These are phyloP conservation scores for Orchesella cincta DNA, from an alignment of 1,140 invertebrate species.

Conservation along the genomic window DNA sequence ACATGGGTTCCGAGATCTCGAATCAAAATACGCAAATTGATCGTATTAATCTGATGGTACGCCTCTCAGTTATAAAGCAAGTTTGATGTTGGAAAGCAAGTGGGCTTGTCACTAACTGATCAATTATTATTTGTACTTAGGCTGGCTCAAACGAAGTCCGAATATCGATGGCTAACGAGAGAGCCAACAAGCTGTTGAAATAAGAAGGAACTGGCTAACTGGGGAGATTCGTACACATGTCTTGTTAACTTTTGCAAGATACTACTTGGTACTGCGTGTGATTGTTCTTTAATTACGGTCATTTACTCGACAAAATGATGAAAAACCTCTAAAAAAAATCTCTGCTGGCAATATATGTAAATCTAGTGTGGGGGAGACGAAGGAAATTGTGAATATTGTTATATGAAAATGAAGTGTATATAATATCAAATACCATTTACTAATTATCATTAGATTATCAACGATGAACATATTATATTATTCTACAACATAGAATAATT, in stretches of 20 bases:
- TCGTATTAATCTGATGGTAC: constrained; percentile 66
- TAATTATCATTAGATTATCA: too few relatives aligned
- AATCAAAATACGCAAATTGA: constrained; percentile 67
- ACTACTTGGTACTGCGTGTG: not conserved
- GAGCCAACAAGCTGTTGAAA: constrained; percentile 39
- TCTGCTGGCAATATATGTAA: not conserved
- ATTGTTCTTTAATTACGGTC: constrained; percentile 8
- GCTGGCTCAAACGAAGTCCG: constrained; percentile 38
- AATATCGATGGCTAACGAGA: constrained; percentile 37
- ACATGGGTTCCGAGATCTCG: constrained; percentile 67
- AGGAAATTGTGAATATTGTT: not conserved
- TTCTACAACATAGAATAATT: too few relatives aligned
- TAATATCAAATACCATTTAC: too few relatives aligned
- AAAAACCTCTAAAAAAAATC: not conserved
- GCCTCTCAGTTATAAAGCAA: too few relatives aligned
- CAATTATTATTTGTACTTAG: constrained; percentile 7
- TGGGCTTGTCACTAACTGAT: too few relatives aligned
- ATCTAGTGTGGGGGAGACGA: not conserved
- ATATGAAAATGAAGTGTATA: too few relatives aligned
- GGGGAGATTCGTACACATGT: not conserved
- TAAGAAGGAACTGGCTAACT: constrained; percentile 15
- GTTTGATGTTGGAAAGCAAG: too few relatives aligned
- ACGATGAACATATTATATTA: too few relatives aligned
- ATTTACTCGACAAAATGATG: too few relatives aligned
- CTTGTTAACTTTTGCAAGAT: not conserved